Percentiles rank a stretch among this genome's conserved stretches.
These are phyloP conservation scores for Petrocephalus microphthalmus DNA, from an alignment of 2,113 vertebrate species.

Conservation along the genomic window DNA sequence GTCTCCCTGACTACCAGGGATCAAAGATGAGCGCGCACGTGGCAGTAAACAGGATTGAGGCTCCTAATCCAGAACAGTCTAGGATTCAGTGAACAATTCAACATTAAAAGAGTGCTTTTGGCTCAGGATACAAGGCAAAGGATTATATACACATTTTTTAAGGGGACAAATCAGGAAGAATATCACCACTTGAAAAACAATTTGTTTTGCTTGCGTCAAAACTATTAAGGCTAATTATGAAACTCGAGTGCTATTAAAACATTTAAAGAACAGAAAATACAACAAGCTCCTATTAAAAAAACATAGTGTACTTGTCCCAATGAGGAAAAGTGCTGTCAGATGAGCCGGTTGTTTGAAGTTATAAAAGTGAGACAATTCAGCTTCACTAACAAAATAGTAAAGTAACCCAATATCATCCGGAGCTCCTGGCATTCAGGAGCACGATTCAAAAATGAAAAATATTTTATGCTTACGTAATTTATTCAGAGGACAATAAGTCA, in stretches of 20 bases:
- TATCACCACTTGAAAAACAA: conserved; percentile 25
- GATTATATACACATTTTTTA: background rate
- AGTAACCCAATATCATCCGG: background rate
- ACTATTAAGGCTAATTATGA: conserved; percentile 28
- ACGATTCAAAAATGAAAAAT: background rate
- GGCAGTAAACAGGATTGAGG: conserved; percentile 27
- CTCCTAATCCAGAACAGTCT: conserved; percentile 30
- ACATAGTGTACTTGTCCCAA: background rate
- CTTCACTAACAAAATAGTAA: background rate
- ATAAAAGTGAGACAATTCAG: background rate
- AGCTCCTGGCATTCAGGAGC: background rate
- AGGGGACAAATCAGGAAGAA: background rate
- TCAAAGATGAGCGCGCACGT: conserved; percentile 27
- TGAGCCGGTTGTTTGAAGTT: background rate
- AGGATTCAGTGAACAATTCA: conserved; percentile 31
- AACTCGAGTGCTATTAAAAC: conserved; percentile 23
- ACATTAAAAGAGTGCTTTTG: conserved; percentile 34
- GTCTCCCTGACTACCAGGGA: conserved; percentile 10
- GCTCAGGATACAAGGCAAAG: conserved; percentile 20
- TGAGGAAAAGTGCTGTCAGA: background rate
- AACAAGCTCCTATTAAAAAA: conserved; percentile 24
- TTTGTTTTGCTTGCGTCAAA: conserved; percentile 40
- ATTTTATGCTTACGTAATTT: background rate
- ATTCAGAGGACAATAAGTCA: background rate
- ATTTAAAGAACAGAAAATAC: conserved; percentile 17